Base-by-base conservation (phyloP, 2,797 vertebrate genomes). In the Euphonia xanthogaster region DNA sequence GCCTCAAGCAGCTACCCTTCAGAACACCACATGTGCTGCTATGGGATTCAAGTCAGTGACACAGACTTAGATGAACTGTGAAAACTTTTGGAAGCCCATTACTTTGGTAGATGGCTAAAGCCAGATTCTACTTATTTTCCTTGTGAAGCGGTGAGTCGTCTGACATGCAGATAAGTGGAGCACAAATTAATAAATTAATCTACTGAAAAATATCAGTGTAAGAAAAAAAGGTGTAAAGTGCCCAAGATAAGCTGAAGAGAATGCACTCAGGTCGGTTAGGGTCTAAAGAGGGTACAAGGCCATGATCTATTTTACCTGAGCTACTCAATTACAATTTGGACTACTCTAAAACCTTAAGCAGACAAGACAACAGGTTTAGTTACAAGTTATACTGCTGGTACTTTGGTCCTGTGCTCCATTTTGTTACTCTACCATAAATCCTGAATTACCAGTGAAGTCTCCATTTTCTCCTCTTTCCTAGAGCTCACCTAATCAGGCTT, bases 21-120 rank as follows among this genome's bases (percentile, higher is more conserved):
- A 63, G 47, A 83, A 63, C 7, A 83, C 17, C 20, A 40, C 10
- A 25, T 0, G 0, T 31, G 30, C 39, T 70, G 14, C 2, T 83
- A 10, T 27, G 19, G 15, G 24, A 74, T 73, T 31, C 75, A 51
- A 67, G 42, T 42, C 39, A 44, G 4, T 13, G 11, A 50, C 31
- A 54, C 3, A 53, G 47, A 42, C 21, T 13, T 53, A 73, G 37
- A 72, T 19, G 31, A 85, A 62, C 19, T 84, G 20, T 5, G 20
- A 63, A 22, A 76, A 51, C 11, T 37, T 63, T 7, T 30, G 9
- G 31, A 73, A 90, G 50, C 6, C 14, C 10, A 14, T 55, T 35
- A 13, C 6, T 51, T 51, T 15, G 11, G 14, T 20, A 51, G 23
- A 35, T 10, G 60, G 15, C 15, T 83, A 55, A 91, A 78, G 42